phyloP scores from a whole-genome alignment of 2,113 vertebrate genomes.

The Chrysemys picta region DNA sequence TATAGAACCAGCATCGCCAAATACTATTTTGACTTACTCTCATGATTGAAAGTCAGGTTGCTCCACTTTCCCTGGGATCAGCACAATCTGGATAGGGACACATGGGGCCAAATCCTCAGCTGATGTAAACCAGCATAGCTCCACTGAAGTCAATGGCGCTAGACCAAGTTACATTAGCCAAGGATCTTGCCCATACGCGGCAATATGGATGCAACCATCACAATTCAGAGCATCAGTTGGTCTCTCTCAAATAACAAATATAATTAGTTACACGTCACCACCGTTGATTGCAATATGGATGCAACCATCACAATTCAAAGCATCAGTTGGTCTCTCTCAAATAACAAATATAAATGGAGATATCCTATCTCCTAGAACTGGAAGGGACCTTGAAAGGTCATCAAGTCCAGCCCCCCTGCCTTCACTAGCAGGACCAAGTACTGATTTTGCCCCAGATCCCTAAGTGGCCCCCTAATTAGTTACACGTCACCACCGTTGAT shows the following conservation, averaged over 20 bases:
- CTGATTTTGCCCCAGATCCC: too few relatives aligned
- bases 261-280: not conserved
- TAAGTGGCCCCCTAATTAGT: too few relatives aligned
- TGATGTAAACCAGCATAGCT: not conserved
- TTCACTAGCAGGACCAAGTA: too few relatives aligned
- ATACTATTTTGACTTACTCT: not conserved
- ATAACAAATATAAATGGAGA: too few relatives aligned
- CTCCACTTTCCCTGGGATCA: not conserved
- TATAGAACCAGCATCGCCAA: not conserved
- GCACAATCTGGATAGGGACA: not conserved
- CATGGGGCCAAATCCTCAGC: not conserved
- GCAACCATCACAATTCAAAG: too few relatives aligned
- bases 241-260: not conserved
- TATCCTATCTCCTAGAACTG: too few relatives aligned
- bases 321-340: too few relatives aligned
- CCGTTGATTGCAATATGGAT: not conserved
- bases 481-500: not conserved
- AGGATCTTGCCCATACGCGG: rapidly evolving
- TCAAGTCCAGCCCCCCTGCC: too few relatives aligned
- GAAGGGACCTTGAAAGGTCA: too few relatives aligned
- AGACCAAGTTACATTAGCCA: not conserved
- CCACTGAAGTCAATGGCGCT: rapidly evolving
- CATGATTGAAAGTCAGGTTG: not conserved
- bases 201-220: not conserved
- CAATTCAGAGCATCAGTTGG: not conserved